These are phyloP conservation scores for Pseudococcus viburni DNA, from an alignment of 2,888 invertebrate genomes.

Conservation along the genomic window DNA sequence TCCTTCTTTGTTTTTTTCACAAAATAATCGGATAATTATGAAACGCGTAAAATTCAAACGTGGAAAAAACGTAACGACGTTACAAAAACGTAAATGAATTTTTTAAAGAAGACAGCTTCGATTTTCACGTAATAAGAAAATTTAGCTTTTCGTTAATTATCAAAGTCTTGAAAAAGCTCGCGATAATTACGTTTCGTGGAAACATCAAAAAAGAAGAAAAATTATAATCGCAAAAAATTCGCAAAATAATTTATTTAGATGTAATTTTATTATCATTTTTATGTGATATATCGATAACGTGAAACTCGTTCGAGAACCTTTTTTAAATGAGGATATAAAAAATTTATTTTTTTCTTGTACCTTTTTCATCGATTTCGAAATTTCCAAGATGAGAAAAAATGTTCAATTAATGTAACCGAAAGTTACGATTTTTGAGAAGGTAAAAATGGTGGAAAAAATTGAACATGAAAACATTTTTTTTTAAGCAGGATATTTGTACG, in stretches of 20 bases:
- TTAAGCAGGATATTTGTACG: not conserved
- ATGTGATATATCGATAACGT: not conserved
- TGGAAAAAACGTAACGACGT: not conserved
- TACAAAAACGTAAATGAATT: constrained; percentile 18
- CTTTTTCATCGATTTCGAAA: not conserved
- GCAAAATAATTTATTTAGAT: not conserved
- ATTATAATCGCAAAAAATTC: not conserved
- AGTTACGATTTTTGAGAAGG: not conserved
- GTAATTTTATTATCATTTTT: constrained; percentile 19
- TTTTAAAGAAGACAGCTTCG: constrained; percentile 11
- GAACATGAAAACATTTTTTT: not conserved
- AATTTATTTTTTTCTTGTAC: not conserved
- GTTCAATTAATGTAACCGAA: not conserved
- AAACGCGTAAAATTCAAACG: not conserved
- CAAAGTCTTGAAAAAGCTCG: constrained; percentile 13
- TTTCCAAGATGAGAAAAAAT: not conserved
- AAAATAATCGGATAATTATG: constrained; percentile 19
- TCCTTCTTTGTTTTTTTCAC: not conserved
- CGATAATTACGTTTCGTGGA: constrained; percentile 1
- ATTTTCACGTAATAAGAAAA: constrained; percentile 1
- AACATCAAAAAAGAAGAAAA: constrained; percentile 1
- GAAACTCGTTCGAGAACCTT: not conserved
- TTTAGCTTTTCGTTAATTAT: constrained; percentile 16
- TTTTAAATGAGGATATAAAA: not conserved
- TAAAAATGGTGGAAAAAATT: not conserved